Evolutionary conservation across 1,140 invertebrate species (phyloP), one percentile per base, ranked within the genome.

Genomic region (Orussus abietinus): DNA sequence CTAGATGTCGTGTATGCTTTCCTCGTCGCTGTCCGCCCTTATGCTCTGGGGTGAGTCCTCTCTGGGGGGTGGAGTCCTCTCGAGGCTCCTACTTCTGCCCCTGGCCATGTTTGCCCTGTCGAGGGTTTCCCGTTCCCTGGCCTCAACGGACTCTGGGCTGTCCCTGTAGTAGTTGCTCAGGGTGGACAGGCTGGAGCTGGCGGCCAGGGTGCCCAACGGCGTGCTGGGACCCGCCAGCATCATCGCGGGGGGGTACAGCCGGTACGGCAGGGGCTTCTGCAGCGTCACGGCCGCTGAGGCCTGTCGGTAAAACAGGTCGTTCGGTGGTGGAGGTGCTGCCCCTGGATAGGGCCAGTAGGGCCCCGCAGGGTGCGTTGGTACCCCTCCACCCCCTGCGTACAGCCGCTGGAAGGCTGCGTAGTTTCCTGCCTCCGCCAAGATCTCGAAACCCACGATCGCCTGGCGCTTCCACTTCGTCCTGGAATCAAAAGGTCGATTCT

Each of bases 401-500:
- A 98, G 78, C 40, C 94, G 80, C 71, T 98, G 95, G 48, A 98
- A 90, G 2, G 95, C 94, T 0, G 93, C 93, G 68, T 94, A 95
- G 75, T 97, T 98, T 4, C 92, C 92, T 0, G 93, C 92, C 66
- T 99, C 96, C 0, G 93, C 90, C 38, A 99, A 73, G 12, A 99
- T 80, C 68, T 99, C 96, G 47, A 97, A 73, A 0, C 95, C 94
- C 0, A 98, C 95, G 0, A 95, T 93, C 2, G 95, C 96, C 73
- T 99, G 96, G 4, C 96, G 82, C 71, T 99, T 99, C 96, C 96
- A 99, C 78, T 99, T 99, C 57, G 96, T 99, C 75, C 96, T 98
- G 82, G 7, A 77, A 77, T 67, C 57, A 76, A 63, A 68, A 59
- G 60, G 26, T 47, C n/a, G n/a, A n/a, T n/a, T n/a, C n/a, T n/a